These are phyloP conservation scores for Vanessa atalanta DNA, from an alignment of 1,140 invertebrate genomes.

Conservation along the genomic window DNA sequence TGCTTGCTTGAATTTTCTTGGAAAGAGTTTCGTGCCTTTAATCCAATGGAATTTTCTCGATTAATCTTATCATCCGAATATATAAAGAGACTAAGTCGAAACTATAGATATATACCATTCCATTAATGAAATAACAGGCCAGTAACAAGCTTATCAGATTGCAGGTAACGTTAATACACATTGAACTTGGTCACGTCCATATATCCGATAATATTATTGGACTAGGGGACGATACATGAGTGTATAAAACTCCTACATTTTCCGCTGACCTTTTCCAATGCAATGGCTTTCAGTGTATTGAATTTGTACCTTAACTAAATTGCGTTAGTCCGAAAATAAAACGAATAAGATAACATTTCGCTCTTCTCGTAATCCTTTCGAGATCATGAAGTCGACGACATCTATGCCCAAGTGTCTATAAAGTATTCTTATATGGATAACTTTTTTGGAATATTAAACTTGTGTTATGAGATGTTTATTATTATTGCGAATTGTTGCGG, in stretches of 20 bases:
- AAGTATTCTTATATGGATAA: no score
- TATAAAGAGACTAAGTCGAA: no score
- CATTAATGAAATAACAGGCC: background rate
- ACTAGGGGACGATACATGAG: background rate
- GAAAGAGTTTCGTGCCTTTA: no score
- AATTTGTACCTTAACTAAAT: background rate
- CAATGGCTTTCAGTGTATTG: background rate
- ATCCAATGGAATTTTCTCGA: no score
- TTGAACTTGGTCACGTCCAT: background rate
- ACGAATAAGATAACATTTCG: background rate
- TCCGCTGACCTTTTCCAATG: background rate
- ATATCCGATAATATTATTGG: background rate
- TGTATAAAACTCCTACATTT: background rate
- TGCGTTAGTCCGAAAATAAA: constrained; percentile 1
- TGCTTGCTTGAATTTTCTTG: no score
- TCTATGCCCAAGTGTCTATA: no score
- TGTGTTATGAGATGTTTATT: no score
- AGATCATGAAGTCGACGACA: background rate
- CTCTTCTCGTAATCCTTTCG: background rate
- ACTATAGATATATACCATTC: background rate
- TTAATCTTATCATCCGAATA: no score
- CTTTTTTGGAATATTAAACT: no score
- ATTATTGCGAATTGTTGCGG: no score
- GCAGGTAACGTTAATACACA: background rate
- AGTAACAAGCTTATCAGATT: background rate